Evolutionary conservation across 2,888 invertebrate species (phyloP), one percentile per base, ranked within the genome.

Genomic region (Catocala fraxini): DNA sequence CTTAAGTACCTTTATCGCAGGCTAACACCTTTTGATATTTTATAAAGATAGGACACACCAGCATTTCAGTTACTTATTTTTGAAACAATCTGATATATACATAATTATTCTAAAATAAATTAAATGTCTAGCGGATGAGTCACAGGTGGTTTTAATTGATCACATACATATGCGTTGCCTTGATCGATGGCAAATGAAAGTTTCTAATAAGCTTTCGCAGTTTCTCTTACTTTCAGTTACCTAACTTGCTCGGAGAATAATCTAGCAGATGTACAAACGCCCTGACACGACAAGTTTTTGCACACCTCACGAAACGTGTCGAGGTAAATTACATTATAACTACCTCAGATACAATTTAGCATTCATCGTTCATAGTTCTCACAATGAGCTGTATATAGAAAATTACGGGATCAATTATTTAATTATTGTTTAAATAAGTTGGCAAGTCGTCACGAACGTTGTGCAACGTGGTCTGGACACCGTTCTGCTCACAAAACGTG

Each of bases 321-420:
- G 77, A 79, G 73, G 79, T 78, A 76, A 81, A 75, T 73, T 72
- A 69, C 63, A 62, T 71, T 77, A 59, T 73, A 71, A 79, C 61
- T 51, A 70, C 63, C 43, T 68, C 64, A 68, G 56, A 62, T 56
- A 65, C 57, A 51, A 73, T 62, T 65, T 66, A 56, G 51, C 52
- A 56, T 65, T 63, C 65, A 52, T 61, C 45, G 46, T 12, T 61
- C 13, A 61, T 63, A 59, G 63, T 56, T 60, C 56, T 49, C 53
- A 57, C 43, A 54, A 11, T 42, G 12, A 39, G 47, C 34, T 42
- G 42, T 48, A 15, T 53, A 51, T 10, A 53, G 45, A 52, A 55
- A 51, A 59, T 52, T 34, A 55, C 39, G 12, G 35, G 49, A 56
- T 61, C 51, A 58, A 49, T 66, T 46, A 56, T 39, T 51, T 51